Evolutionary conservation across 1,140 invertebrate species (phyloP).

Genomic region (Ctenoplectra terminalis): DNA sequence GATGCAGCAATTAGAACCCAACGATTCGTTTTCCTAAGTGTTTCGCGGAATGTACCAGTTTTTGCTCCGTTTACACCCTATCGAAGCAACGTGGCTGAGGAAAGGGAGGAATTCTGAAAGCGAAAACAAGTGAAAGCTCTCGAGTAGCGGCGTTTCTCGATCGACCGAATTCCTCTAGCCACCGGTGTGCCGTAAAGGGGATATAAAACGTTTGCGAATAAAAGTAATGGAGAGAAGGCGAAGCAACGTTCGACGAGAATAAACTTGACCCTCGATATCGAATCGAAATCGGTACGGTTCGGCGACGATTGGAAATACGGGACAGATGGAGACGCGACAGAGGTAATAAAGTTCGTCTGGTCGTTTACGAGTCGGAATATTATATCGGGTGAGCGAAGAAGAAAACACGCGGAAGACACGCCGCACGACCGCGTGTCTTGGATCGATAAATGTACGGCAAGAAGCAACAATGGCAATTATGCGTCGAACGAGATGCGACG

Average conservation of each 20-base stretch:
- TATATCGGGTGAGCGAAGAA: not conserved
- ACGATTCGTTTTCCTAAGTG: not conserved
- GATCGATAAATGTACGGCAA: slow-evolving; percentile 31
- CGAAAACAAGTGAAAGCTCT: not conserved
- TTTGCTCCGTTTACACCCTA: not conserved
- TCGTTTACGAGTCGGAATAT: slow-evolving; percentile 26
- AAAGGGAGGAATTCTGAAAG: not conserved
- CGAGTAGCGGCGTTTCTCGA: too few relatives aligned
- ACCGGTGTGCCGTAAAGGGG: not conserved
- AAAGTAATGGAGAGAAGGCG: not conserved
- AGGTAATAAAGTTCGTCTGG: not conserved
- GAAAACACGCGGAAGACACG: not conserved
- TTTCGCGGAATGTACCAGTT: not conserved
- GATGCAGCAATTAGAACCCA: not conserved
- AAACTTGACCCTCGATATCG: slow-evolving; percentile 7
- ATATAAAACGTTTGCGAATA: slow-evolving; percentile 8
- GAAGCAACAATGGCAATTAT: slow-evolving; percentile 48
- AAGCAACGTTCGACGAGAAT: not conserved
- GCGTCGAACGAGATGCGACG: slow-evolving; percentile 55
- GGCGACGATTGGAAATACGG: not conserved
- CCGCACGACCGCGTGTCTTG: slow-evolving; percentile 2
- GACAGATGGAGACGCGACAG: not conserved
- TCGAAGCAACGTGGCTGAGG: not conserved
- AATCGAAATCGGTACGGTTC: not conserved
- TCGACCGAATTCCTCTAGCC: not conserved